Base-by-base conservation (phyloP, 2,888 invertebrate species). In the Leuctra nigra region DNA sequence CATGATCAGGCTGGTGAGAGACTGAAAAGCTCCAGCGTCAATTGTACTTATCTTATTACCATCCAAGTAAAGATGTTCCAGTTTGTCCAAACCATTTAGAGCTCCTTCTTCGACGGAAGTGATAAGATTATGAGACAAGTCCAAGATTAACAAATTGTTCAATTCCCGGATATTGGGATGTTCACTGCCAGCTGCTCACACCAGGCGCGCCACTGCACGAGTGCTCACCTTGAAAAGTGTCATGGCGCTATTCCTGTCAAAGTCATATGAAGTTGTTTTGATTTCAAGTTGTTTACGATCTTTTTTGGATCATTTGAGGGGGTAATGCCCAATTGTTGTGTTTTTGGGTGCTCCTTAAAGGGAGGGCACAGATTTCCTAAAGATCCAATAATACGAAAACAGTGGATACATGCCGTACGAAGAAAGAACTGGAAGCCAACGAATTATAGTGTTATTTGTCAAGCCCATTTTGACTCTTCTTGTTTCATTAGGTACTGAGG, bases 371-470 rank as follows among this genome's bases (percentile, higher is more conserved):
- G 11, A 46, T 46, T 46, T 22, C 46, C 46, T 13, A 4, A 46
- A 22, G 46, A 46, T 46, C 2, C 2, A 13, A 46, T 3, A n/a
- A n/a, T 24, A 46, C 22, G n/a, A 24, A 46, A 25, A 16, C 11
- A 22, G 24, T 46, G 46, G 46, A 22, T 46, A 11, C 11, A 23
- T 23, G 25, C 23, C 3, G 25, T 46, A 11, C 11, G 16, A 23
- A 11, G 46, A 4, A 46, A 46, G 24, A 13, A 46, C n/a, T 46
- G 46, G 46, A 46, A 18, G n/a, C 46, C 46, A 4, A 23, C 23
- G 13, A 46, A 22, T 11, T 11, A 11, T 9, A 46, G 46, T 22
- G 23, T 46, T 23, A 24, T 46, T 23, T 46, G 46, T n/a, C 24
- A 11, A 4, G 24, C 13, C 13, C 46, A 22, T 16, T 46, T 46